Evolutionary conservation across 2,113 vertebrate genomes (phyloP), one percentile per base, ranked within the genome.

Genomic region (Serinus canaria): DNA sequence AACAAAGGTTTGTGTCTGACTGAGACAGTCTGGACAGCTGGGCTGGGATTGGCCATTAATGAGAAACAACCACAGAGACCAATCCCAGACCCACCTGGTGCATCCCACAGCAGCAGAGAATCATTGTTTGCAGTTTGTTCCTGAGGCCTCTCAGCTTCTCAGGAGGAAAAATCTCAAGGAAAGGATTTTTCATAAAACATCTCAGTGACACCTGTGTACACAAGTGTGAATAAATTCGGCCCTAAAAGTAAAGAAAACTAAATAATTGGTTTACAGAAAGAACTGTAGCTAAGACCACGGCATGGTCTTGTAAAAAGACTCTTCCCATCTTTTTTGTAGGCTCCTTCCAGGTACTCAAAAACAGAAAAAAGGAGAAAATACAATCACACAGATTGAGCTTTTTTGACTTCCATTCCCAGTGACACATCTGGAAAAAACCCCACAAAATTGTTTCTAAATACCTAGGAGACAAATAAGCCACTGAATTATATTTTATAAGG

Each of bases 381-480:
- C 6, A 70, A 50, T 52, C 30, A 55, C 23, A 37, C 5, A 52
- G 21, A 19, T 7, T 6, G 16, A 83, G 11, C 6, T 55, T 76
- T 66, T 82, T 59, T 4, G 24, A 69, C 7, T 73, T 72, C 18
- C 5, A 22, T 77, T 91, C 5, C 49, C 28, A 39, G 12, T 9
- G 87, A 52, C 8, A 47, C 5, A 2, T 6, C 24, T 44, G 15
- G n/a, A 25, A 7, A 68, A 64, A 3, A 1, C 1, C 0, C 3
- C 21, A 62, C 5, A 22, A 52, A 60, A n/a, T 19, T n/a, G 0
- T 44, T 74, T 39, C 22, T 49, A 70, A 74, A 39, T 62, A n/a
- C 23, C 46, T 25, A 27, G 5, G n/a, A 74, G 20, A 78, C 3
- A 87, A 74, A 44, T 3, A 77, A 83, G 37, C 9, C 15, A 28